phyloP scores from a whole-genome alignment of 30 jellyfish, hydroid and myxozoan species.

The Mastigias papua region DNA sequence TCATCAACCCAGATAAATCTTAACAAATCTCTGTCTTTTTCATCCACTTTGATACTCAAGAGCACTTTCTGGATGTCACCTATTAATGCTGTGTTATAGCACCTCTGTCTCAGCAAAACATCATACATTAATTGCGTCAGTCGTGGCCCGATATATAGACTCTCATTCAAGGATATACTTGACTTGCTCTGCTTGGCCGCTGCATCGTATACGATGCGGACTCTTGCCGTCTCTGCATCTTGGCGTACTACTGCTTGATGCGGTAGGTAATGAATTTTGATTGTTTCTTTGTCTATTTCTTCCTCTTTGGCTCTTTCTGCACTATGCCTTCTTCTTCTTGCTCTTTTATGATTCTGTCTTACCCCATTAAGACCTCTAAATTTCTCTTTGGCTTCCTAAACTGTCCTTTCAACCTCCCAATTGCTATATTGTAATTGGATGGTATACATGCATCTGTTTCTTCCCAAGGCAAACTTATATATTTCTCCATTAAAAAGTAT shows the following conservation, averaged over 20 bases:
- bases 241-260: constrained; percentile 41
- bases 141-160: constrained; percentile 26
- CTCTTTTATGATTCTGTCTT: constrained; percentile 13
- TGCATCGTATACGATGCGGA: constrained; percentile 28
- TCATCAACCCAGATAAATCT: constrained; percentile 11
- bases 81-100: constrained; percentile 1
- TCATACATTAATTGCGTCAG: constrained; percentile 17
- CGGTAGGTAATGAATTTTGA: constrained; percentile 2
- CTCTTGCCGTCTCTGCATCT: constrained; percentile 18
- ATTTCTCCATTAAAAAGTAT: constrained; percentile 32
- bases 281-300: not conserved
- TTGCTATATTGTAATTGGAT: constrained; percentile 16
- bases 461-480: constrained; percentile 46
- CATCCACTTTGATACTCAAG: constrained; percentile 11
- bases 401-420: not conserved
- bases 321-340: constrained; percentile 16
- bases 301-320: constrained; percentile 6
- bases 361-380: constrained; percentile 9
- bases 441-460: not conserved
- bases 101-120: constrained; percentile 19
- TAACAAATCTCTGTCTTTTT: constrained; percentile 16
- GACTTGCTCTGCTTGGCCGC: constrained; percentile 14
- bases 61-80: constrained; percentile 36
- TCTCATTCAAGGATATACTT: constrained; percentile 13
- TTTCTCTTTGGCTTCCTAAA: not conserved